Evolutionary conservation across 2,888 invertebrate species (phyloP).

Genomic region (Sarcophaga subvicina): DNA sequence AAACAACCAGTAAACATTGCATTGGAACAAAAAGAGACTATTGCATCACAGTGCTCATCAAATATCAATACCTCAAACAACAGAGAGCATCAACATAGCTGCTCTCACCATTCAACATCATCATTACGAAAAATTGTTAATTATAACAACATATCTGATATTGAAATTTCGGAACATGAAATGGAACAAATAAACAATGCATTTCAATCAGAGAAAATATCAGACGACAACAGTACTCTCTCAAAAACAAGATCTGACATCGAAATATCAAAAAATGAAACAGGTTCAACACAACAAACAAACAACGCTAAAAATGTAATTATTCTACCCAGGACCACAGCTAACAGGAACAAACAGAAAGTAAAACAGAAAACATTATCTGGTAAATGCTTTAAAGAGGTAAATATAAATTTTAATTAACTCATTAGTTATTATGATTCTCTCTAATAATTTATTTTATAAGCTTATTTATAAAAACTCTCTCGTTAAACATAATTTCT

Average conservation of each 20-base stretch:
- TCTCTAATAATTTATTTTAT: too few relatives aligned
- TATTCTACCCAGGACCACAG: neutral
- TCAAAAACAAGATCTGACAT: neutral
- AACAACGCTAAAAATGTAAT: neutral
- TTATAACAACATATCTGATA: neutral
- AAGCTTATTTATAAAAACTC: too few relatives aligned
- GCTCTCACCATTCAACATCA: neutral
- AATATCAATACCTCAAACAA: neutral
- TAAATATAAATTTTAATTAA: neutral
- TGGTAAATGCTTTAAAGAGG: neutral
- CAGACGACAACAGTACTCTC: neutral
- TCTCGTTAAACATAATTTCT: too few relatives aligned
- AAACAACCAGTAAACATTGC: too few relatives aligned
- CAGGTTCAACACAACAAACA: neutral
- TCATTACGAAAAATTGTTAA: neutral
- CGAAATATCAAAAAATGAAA: neutral
- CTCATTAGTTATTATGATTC: too few relatives aligned
- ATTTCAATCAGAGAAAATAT: neutral
- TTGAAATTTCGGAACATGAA: constrained; percentile 17
- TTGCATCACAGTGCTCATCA: neutral
- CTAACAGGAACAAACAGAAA: neutral
- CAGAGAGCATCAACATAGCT: neutral
- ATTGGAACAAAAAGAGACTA: too few relatives aligned
- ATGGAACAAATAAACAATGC: neutral
- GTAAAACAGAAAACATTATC: neutral